phyloP scores from a whole-genome alignment of 35 echinoderm and acorn worm species.

The Anneissia japonica region DNA sequence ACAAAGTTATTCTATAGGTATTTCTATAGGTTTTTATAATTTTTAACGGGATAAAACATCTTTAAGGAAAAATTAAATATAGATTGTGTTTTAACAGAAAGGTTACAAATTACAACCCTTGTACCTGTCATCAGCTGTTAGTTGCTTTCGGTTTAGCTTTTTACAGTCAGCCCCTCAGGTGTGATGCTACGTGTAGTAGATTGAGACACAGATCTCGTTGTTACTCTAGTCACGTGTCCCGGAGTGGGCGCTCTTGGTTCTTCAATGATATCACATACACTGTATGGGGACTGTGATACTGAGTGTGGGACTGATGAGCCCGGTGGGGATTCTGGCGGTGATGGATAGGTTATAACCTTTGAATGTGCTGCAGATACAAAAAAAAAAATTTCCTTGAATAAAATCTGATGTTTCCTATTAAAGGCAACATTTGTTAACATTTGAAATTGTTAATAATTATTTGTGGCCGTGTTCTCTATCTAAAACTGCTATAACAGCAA shows the following conservation, averaged over 20 bases:
- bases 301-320: conserved; percentile 78
- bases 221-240: conserved; percentile 68
- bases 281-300: conserved; percentile 24
- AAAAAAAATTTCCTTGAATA: neutral
- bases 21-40: neutral
- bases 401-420: too few relatives aligned
- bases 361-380: conserved; percentile 2
- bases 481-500: too few relatives aligned
- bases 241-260: conserved; percentile 26
- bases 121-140: neutral
- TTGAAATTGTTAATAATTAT: too few relatives aligned
- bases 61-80: neutral
- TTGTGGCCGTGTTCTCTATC: too few relatives aligned
- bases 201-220: conserved; percentile 50
- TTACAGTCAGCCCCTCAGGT: neutral
- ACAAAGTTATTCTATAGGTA: too few relatives aligned
- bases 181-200: neutral
- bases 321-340: conserved; percentile 75
- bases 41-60: neutral
- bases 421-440: too few relatives aligned
- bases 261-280: conserved; percentile 22
- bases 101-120: neutral
- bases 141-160: neutral
- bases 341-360: conserved; percentile 46
- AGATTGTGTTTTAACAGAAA: neutral